Evolutionary conservation across 2,113 vertebrate genomes (phyloP).

Genomic region (Raphicerus campestris): DNA sequence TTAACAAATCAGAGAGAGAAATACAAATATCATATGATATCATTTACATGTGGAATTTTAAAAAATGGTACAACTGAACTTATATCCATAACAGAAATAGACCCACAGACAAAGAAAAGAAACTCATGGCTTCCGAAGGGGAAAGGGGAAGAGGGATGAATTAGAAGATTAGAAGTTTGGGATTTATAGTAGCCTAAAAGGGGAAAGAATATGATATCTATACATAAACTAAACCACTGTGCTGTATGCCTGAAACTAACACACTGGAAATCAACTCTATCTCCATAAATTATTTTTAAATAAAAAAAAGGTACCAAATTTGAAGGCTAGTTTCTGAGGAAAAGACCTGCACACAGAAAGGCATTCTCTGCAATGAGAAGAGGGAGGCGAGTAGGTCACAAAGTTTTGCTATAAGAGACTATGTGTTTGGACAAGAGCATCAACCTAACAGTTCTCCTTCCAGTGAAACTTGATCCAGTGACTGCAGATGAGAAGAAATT

Average conservation of each 20-base stretch:
- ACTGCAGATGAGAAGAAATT: not conserved
- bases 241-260: not conserved
- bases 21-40: not conserved
- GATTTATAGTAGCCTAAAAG: not conserved
- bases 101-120: not conserved
- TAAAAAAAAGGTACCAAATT: not conserved
- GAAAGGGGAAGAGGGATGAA: not conserved
- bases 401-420: not conserved
- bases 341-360: too few species aligned
- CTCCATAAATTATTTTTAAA: not conserved
- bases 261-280: not conserved
- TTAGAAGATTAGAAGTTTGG: not conserved
- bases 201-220: not conserved
- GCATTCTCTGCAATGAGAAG: fast-evolving
- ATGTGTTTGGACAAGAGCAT: not conserved
- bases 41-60: not conserved
- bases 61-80: not conserved
- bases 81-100: not conserved
- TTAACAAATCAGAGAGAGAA: not conserved
- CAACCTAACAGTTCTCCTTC: not conserved
- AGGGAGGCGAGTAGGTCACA: fast-evolving
- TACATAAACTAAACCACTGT: not conserved
- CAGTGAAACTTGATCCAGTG: not conserved
- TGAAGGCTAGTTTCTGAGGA: not conserved
- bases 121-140: not conserved